Conservation (phyloP, 2,113 vertebrate genomes). For the Myotis lucifugus region DNA sequence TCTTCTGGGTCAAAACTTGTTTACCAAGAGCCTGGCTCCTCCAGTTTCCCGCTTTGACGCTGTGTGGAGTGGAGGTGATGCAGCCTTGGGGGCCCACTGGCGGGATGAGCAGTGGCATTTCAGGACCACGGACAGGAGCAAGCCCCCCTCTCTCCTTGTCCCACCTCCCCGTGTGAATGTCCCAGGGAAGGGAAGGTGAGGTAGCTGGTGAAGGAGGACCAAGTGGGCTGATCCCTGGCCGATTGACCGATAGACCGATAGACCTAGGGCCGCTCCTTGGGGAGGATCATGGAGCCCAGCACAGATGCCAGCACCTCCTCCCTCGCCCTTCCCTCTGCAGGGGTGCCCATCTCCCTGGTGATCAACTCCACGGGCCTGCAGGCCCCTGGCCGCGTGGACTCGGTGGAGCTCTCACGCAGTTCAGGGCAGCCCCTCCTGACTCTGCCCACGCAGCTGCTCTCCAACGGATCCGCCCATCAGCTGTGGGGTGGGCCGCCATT, state of each 20-base stretch:
- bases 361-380: slow-evolving; percentile 91
- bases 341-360: slow-evolving; percentile 90
- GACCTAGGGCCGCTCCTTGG: neutral
- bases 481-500: slow-evolving; percentile 91
- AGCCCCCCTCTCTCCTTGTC: rapidly evolving
- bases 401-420: slow-evolving; percentile 88
- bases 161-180: neutral
- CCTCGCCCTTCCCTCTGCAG: slow-evolving; percentile 76
- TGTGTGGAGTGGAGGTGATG: rapidly evolving
- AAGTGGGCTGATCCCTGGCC: neutral
- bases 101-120: neutral
- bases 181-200: neutral
- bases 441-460: slow-evolving; percentile 81
- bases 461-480: slow-evolving; percentile 84
- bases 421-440: slow-evolving; percentile 89
- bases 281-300: neutral
- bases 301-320: neutral
- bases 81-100: rapidly evolving
- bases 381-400: slow-evolving; percentile 87
- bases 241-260: no score
- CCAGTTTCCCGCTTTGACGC: neutral
- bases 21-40: no score
- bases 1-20: neutral
- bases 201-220: neutral
- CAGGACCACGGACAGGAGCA: slow-evolving; percentile 77